These are phyloP conservation scores for Cephus nigrinus DNA, from an alignment of 2,888 invertebrate genomes.

Conservation along the genomic window DNA sequence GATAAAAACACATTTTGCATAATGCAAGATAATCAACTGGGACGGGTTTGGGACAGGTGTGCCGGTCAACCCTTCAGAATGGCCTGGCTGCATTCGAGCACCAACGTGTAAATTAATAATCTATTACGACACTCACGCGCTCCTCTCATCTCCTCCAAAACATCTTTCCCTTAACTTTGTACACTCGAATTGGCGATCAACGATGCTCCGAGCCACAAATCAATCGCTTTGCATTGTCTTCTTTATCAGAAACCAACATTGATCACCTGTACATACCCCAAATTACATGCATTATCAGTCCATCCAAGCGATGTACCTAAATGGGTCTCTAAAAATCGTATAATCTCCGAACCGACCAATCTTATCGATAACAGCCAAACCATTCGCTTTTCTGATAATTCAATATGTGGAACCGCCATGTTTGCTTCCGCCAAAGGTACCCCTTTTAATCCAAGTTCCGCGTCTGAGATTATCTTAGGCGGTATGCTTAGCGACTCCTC, in stretches of 20 bases:
- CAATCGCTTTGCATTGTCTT: constrained; percentile 32
- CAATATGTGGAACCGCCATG: constrained; percentile 28
- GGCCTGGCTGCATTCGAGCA: constrained; percentile 22
- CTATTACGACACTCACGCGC: constrained; percentile 45
- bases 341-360: too few species aligned
- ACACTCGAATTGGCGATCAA: constrained; percentile 22
- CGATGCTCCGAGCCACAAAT: constrained; percentile 44
- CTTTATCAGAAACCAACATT: too few species aligned
- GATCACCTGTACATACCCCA: too few species aligned
- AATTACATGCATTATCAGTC: too few species aligned
- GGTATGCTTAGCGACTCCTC: constrained; percentile 13
- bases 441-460: constrained; percentile 1
- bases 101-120: constrained; percentile 62
- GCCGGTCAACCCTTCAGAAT: constrained; percentile 16
- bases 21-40: constrained; percentile 61
- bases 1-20: constrained; percentile 60
- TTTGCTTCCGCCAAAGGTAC: neutral
- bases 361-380: too few species aligned
- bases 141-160: constrained; percentile 3
- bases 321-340: too few species aligned
- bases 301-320: too few species aligned
- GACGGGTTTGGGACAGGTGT: constrained; percentile 62
- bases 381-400: too few species aligned
- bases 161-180: neutral
- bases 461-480: neutral